Evolutionary conservation across 2,113 vertebrate species (phyloP).

Genomic region (Podarcis raffonei): DNA sequence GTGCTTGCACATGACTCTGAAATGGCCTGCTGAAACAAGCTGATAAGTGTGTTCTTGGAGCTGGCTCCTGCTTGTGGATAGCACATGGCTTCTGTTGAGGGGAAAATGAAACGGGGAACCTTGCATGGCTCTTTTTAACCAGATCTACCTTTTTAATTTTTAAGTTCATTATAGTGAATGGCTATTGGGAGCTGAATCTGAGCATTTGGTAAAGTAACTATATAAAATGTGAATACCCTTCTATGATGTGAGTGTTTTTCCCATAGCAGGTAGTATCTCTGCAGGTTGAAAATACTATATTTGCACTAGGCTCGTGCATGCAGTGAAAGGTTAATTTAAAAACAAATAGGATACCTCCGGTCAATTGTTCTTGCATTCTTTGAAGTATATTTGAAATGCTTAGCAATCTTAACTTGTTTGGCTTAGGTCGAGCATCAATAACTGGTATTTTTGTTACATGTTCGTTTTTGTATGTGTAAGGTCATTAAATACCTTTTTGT

Average conservation of each 20-base stretch:
- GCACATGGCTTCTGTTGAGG: background rate
- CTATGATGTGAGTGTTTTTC: slow-evolving; percentile 47
- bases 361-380: background rate
- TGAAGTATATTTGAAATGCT: slow-evolving; percentile 1
- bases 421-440: slow-evolving; percentile 3
- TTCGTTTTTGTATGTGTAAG: slow-evolving; percentile 36
- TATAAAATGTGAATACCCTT: slow-evolving; percentile 28
- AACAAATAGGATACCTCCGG: background rate
- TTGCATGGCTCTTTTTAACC: background rate
- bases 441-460: background rate
- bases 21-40: background rate
- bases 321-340: background rate
- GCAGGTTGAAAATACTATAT: slow-evolving; percentile 21
- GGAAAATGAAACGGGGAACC: slow-evolving; percentile 1
- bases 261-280: background rate
- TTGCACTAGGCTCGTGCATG: slow-evolving; percentile 5
- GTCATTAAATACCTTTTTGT: slow-evolving; percentile 50
- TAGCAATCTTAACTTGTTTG: background rate
- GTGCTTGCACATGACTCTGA: background rate
- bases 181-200: background rate
- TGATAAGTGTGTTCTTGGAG: background rate
- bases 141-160: background rate
- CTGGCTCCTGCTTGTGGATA: background rate
- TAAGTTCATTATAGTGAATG: background rate
- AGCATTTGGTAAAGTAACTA: background rate